Evolutionary conservation across 2,797 vertebrate genomes (phyloP).

Genomic region (Ataeniobius toweri): DNA sequence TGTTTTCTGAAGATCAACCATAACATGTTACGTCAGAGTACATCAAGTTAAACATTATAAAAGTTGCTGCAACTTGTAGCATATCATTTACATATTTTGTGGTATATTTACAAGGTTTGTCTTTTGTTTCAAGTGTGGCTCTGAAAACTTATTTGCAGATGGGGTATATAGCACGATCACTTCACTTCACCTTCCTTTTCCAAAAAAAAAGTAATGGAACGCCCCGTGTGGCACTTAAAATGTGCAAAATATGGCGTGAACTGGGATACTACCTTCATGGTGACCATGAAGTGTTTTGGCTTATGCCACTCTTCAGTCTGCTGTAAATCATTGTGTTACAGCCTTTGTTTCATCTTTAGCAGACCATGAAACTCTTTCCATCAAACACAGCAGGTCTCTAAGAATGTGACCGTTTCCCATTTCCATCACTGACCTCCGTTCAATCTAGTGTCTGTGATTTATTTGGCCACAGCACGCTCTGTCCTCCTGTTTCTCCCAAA

Average conservation of each 20-base stretch:
- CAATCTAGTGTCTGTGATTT: constrained; percentile 64
- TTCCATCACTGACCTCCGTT: constrained; percentile 62
- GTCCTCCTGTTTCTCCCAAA: constrained; percentile 51
- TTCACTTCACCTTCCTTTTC: background rate
- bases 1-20: background rate
- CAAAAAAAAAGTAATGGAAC: background rate
- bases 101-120: background rate
- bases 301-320: constrained; percentile 30
- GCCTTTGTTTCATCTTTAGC: constrained; percentile 42
- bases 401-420: constrained; percentile 65
- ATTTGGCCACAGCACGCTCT: constrained; percentile 51
- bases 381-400: constrained; percentile 66
- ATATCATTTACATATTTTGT: background rate
- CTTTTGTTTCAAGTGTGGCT: background rate
- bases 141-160: background rate
- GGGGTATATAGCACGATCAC: background rate
- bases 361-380: constrained; percentile 57
- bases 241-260: background rate
- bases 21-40: background rate
- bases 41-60: background rate
- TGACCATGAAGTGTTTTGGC: constrained; percentile 12
- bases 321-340: constrained; percentile 55
- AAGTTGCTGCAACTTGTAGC: background rate
- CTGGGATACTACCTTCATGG: background rate
- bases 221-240: too few species aligned